Conservation (phyloP, 2,888 invertebrate genomes). For the Limnephilus rhombicus region DNA sequence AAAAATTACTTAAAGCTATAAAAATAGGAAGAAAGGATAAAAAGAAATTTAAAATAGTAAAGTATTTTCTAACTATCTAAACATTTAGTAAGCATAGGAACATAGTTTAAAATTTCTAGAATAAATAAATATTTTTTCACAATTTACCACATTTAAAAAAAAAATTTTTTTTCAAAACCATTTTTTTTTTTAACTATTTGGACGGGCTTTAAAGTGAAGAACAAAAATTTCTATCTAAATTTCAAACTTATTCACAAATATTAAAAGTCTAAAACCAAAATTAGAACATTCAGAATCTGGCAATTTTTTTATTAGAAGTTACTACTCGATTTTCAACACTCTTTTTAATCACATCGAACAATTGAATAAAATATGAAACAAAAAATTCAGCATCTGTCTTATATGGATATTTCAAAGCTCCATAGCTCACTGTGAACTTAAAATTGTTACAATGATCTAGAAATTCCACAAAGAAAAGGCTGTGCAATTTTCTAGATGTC, state of each 20-base stretch:
- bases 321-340: background rate
- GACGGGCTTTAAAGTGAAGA: background rate
- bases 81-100: constrained; percentile 19
- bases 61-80: background rate
- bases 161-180: background rate
- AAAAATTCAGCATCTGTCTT: background rate
- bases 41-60: background rate
- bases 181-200: background rate
- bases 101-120: constrained; percentile 24
- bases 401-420: background rate
- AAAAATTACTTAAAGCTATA: background rate
- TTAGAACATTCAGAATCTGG: background rate
- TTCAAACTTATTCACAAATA: background rate
- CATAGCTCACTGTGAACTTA: background rate
- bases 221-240: background rate
- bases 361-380: background rate
- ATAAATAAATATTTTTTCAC: constrained; percentile 16
- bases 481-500: background rate
- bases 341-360: too few species aligned
- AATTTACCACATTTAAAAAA: background rate
- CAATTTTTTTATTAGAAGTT: background rate
- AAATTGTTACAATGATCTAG: background rate
- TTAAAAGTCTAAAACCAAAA: background rate
- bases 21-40: background rate
- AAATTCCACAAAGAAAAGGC: background rate